A percentile compares a stretch with the other conserved stretches of the same genome.
These are phyloP conservation scores for Centropus bengalensis DNA, from an alignment of 2,113 vertebrate genomes.

Conservation along the genomic window DNA sequence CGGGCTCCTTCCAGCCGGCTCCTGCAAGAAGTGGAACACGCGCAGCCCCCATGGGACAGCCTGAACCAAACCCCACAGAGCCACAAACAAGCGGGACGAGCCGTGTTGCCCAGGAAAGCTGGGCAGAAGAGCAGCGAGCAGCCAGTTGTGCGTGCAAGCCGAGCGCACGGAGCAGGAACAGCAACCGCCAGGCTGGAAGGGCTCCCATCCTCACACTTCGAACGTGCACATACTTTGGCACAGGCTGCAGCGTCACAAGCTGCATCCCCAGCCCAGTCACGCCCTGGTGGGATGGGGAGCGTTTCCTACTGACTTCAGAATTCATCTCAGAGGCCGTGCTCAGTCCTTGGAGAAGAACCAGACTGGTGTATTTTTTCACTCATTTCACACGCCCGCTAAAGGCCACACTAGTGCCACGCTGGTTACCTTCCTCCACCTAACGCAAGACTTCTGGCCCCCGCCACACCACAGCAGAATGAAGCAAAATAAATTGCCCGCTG, in stretches of 20 bases:
- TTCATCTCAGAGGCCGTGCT: neutral
- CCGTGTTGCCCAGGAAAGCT: neutral
- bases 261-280: accelerated
- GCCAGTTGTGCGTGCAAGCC: neutral
- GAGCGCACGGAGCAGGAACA: neutral
- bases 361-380: neutral
- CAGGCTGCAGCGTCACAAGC: neutral
- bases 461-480: neutral
- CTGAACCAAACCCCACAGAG: neutral
- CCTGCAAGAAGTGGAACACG: neutral
- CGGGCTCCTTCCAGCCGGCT: neutral
- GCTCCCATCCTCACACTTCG: neutral
- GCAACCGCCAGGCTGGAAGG: neutral
- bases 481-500: neutral
- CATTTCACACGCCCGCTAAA: neutral
- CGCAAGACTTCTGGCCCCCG: neutral
- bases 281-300: neutral
- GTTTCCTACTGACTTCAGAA: neutral
- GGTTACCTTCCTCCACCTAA: neutral
- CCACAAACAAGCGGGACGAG: neutral
- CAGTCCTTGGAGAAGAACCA: neutral
- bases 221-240: neutral
- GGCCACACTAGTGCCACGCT: neutral
- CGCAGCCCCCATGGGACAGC: neutral
- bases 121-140: neutral